These are phyloP conservation scores for Dromiciops gliroides DNA, from an alignment of 2,113 vertebrate genomes.

Conservation along the genomic window DNA sequence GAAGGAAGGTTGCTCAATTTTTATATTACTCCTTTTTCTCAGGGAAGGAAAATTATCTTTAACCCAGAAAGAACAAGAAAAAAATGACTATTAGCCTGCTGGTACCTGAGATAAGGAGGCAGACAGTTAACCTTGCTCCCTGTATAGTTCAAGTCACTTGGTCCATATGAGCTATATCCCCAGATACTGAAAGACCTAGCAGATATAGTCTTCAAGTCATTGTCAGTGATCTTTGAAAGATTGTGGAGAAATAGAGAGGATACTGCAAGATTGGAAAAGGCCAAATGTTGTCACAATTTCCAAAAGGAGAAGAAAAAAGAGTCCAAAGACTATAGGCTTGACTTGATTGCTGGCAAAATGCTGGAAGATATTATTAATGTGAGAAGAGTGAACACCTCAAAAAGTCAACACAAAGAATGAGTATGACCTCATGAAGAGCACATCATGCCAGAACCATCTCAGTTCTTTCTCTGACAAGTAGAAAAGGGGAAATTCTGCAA, in stretches of 20 bases:
- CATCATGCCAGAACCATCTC: neutral
- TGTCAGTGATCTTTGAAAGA: neutral
- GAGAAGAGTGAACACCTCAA: neutral
- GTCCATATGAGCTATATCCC: neutral
- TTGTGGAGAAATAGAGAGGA: neutral
- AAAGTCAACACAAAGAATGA: neutral
- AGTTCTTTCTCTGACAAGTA: neutral
- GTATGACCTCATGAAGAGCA: neutral
- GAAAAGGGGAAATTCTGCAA: neutral
- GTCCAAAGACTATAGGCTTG: neutral
- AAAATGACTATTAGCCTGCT: neutral
- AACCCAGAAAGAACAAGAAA: neutral
- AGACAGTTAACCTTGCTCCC: neutral
- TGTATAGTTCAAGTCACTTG: neutral
- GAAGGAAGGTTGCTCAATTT: neutral
- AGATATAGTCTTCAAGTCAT: neutral
- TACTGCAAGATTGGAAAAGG: neutral
- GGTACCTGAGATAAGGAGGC: neutral
- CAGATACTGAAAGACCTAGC: neutral
- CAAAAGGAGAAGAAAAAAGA: neutral
- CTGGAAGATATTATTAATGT: neutral
- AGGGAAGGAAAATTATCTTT: neutral
- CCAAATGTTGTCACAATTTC: neutral
- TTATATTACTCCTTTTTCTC: neutral
- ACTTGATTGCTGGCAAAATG: neutral